Base-by-base conservation (phyloP, 2,888 invertebrate genomes). In the Homarus gammarus region DNA sequence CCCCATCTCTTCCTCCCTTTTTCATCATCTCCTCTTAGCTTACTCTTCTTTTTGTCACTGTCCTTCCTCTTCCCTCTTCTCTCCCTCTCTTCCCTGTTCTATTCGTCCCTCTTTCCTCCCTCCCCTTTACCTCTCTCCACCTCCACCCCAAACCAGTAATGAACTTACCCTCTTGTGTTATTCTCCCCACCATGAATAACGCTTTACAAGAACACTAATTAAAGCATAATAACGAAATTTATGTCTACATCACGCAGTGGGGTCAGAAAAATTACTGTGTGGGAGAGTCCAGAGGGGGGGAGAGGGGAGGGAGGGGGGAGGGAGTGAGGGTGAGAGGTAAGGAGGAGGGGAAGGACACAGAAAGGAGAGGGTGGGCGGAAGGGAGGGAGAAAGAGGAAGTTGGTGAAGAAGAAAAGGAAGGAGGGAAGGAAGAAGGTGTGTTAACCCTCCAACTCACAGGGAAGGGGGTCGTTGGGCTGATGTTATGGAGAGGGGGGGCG, bases 1-100 rank as follows among this genome's bases (percentile, higher is more conserved):
- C 75, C 38, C 75, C 38, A 36, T 40, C 44, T 75, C 44, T 75
- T 27, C 38, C 75, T 75, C 75, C 18, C n/a, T 64, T 22, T 64
- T 22, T 64, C 64, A 10, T 44, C 44, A 44, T 44, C 44, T 44
- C 44, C 44, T 44, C 44, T 44, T 44, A 5, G 12, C 44, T 12
- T 44, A 5, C 44, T 44, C n/a, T 64, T n/a, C 31, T 27, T 3
- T 18, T 27, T 64, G 6, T 64, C 22, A 27, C 64, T 27, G 6
- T 27, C 31, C n/a, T 27, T 18, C 64, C 22, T 64, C 18, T 64
- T 5, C 64, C 31, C 64, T 64, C 64, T 64, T n/a, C 38, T 27
- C 75, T 75, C 44, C 27, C 44, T 75, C 44, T 40, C 44, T n/a
- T 18, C 22, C 44, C 6, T 18, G 2, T 40, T 40, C 75, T 40